These are phyloP conservation scores for Anthophora plumipes DNA, from an alignment of 2,888 invertebrate species.

Conservation along the genomic window DNA sequence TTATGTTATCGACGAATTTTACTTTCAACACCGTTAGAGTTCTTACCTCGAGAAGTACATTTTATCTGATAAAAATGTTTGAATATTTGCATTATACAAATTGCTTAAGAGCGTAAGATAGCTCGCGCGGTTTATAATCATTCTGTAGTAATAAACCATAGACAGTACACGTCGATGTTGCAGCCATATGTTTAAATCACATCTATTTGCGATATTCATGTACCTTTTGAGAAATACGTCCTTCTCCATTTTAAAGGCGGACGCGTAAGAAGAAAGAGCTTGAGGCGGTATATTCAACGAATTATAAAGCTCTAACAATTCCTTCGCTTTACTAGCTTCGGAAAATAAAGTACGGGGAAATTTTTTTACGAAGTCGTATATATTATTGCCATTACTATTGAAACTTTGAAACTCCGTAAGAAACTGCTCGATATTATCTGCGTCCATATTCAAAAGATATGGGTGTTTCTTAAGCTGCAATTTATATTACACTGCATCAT, in stretches of 20 bases:
- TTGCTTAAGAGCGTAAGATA: conserved; percentile 85
- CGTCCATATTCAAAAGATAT: conserved; percentile 87
- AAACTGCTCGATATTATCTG: conserved; percentile 86
- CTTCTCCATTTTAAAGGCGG: conserved; percentile 87
- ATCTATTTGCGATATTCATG: conserved; percentile 86
- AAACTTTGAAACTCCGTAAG: conserved; percentile 86
- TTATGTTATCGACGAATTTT: background rate
- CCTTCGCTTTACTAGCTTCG: conserved; percentile 87
- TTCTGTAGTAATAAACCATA: conserved; percentile 85
- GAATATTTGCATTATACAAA: conserved; percentile 85
- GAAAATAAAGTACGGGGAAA: conserved; percentile 87
- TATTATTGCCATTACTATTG: conserved; percentile 86
- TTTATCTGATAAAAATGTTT: conserved; percentile 83
- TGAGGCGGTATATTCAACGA: conserved; percentile 85
- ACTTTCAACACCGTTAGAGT: background rate
- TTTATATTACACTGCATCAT: background rate
- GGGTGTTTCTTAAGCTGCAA: conserved; percentile 86
- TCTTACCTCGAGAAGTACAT: conserved; percentile 46
- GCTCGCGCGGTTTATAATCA: conserved; percentile 85
- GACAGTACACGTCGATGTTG: conserved; percentile 87
- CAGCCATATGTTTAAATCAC: conserved; percentile 87
- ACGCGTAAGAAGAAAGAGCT: conserved; percentile 86
- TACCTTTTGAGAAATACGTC: conserved; percentile 87
- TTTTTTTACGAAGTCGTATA: conserved; percentile 86
- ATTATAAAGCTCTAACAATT: conserved; percentile 86